A percentile compares a stretch with the other conserved stretches of the same genome.
These are phyloP conservation scores for Mythimna impura DNA, from an alignment of 2,888 invertebrate genomes.

Conservation along the genomic window DNA sequence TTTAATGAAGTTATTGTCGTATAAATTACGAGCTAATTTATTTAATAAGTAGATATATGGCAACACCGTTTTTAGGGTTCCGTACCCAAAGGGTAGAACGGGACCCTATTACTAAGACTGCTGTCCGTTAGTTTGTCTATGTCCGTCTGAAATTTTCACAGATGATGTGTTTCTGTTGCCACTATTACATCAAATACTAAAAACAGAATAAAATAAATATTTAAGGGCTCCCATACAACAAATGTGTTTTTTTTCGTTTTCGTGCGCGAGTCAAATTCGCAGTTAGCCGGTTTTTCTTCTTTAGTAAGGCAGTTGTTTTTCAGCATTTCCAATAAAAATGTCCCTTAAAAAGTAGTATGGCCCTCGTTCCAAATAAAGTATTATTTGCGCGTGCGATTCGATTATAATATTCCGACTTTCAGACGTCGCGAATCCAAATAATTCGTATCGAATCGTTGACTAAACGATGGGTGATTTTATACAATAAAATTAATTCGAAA, in stretches of 20 bases:
- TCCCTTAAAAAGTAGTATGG: neutral
- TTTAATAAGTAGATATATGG: neutral
- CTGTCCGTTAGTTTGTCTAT: no score
- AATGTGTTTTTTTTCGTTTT: no score
- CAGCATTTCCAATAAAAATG: neutral
- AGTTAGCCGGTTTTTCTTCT: neutral
- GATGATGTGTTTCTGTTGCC: no score
- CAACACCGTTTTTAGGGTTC: neutral
- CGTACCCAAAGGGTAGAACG: no score
- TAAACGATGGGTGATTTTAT: slow-evolving; percentile 73
- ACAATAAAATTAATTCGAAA: slow-evolving; percentile 71
- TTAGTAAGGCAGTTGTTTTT: neutral
- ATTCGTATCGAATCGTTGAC: slow-evolving; percentile 75
- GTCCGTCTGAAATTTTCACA: no score
- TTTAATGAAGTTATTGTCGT: neutral
- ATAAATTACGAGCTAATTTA: neutral
- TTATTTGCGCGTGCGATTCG: slow-evolving; percentile 61
- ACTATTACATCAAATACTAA: no score
- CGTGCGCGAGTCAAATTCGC: no score
- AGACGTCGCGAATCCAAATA: slow-evolving; percentile 63
- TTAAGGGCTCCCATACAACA: no score
- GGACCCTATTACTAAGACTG: no score
- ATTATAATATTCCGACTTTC: slow-evolving; percentile 57
- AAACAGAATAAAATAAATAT: no score
- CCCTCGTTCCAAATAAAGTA: slow-evolving; percentile 39